These are phyloP conservation scores for Tylochromis polylepis DNA, from an alignment of 2,113 vertebrate genomes.

Conservation along the genomic window DNA sequence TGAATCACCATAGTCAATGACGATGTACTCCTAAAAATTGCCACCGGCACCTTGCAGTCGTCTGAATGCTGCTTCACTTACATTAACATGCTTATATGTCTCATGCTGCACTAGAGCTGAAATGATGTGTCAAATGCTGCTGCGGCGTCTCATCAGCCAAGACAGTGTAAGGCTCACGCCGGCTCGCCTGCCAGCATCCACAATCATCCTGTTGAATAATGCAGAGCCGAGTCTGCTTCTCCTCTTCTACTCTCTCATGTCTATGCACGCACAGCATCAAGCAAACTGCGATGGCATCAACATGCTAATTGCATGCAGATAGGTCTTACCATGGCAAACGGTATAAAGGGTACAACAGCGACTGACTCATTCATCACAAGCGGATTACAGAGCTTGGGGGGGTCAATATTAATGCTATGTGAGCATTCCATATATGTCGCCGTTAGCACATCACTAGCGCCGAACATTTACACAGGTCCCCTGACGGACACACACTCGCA, in stretches of 20 bases:
- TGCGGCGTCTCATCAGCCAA: conserved; percentile 27
- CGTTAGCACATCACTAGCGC: neutral
- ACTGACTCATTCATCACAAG: conserved; percentile 40
- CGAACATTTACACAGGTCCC: conserved; percentile 13
- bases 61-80: neutral
- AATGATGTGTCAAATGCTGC: conserved; percentile 24
- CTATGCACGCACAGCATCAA: neutral
- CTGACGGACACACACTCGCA: neutral
- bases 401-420: conserved; percentile 35
- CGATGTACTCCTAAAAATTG: neutral
- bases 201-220: conserved; percentile 63
- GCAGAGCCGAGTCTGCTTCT: conserved; percentile 16
- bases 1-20: neutral
- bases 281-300: neutral
- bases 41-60: neutral
- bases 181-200: conserved; percentile 26
- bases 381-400: conserved; percentile 29
- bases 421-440: conserved; percentile 32
- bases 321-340: neutral
- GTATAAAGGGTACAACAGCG: neutral
- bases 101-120: conserved; percentile 14
- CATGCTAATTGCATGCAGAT: conserved; percentile 57
- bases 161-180: conserved; percentile 10
- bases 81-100: neutral
- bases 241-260: conserved; percentile 11